Evolutionary conservation across 2,888 invertebrate genomes (phyloP), one percentile per base, ranked within the genome.

Genomic region (Meandrusa payeni): DNA sequence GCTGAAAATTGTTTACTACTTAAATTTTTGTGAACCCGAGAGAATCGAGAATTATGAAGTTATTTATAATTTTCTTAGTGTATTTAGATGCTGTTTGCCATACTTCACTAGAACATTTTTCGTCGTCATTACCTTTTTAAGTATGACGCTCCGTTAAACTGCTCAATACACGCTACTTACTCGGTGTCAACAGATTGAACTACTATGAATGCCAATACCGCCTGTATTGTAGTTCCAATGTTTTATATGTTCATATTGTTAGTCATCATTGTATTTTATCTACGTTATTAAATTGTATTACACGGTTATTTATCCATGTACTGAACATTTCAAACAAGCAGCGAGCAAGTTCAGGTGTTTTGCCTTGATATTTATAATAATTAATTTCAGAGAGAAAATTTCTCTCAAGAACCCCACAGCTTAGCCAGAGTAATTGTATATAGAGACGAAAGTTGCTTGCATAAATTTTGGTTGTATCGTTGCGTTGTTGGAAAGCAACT

Each of bases 91-190:
- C n/a, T n/a, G n/a, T n/a, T n/a, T n/a, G n/a, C n/a, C n/a, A n/a
- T n/a, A n/a, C n/a, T n/a, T n/a, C n/a, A n/a, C n/a, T n/a, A n/a
- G n/a, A n/a, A n/a, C n/a, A n/a, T 55, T 61, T 63, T 61, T 54
- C 59, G 50, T 54, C 51, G 53, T 48, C 52, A 55, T 58, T 64
- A 60, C 58, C 22, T 1, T 19, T 27, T 33, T 12, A 22, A 31
- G 15, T 19, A 5, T 9, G 3, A n/a, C n/a, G n/a, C n/a, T n/a
- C n/a, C n/a, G n/a, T n/a, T n/a, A n/a, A n/a, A n/a, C n/a, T n/a
- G n/a, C n/a, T n/a, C n/a, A n/a, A n/a, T n/a, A n/a, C n/a, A n/a
- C n/a, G n/a, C n/a, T n/a, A n/a, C n/a, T n/a, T n/a, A n/a, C n/a
- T n/a, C n/a, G n/a, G n/a, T n/a, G n/a, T n/a, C n/a, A n/a, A n/a